Conservation (phyloP, 2,113 vertebrate species). For the Mesocricetus auratus region DNA sequence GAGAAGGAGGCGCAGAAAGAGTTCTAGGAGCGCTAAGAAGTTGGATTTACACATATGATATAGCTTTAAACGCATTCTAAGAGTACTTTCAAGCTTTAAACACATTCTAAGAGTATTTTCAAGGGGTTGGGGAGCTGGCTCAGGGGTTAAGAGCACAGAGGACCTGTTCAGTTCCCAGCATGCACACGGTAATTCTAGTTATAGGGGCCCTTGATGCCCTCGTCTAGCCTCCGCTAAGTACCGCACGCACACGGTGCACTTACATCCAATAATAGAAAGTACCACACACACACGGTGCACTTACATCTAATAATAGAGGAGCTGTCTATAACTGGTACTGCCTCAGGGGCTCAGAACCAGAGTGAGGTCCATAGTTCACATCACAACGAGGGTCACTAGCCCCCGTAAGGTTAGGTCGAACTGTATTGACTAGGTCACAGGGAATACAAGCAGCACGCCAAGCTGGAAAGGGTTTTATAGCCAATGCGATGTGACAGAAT, state of each 20-base stretch:
- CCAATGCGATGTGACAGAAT: neutral
- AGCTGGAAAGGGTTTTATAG: slow-evolving; percentile 20
- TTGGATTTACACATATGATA: neutral
- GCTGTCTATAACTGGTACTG: neutral
- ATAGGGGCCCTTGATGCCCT: neutral
- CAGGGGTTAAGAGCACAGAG: neutral
- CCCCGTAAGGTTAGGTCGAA: neutral
- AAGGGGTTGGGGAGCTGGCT: neutral
- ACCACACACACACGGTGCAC: too few relatives aligned
- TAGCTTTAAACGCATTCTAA: too few relatives aligned
- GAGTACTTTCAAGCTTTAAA: too few relatives aligned
- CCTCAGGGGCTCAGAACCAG: neutral
- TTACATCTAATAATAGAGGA: neutral
- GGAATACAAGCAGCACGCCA: slow-evolving; percentile 18
- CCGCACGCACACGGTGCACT: neutral
- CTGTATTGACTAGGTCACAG: slow-evolving; percentile 35
- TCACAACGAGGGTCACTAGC: neutral
- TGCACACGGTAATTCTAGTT: neutral
- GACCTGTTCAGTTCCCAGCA: neutral
- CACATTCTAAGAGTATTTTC: neutral
- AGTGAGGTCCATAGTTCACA: neutral
- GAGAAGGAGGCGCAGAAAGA: neutral
- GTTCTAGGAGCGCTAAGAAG: neutral
- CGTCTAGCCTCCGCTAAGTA: neutral
- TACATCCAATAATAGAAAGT: neutral